These are phyloP conservation scores for Decapterus maruadsi DNA, from an alignment of 2,797 vertebrate species.

Conservation along the genomic window DNA sequence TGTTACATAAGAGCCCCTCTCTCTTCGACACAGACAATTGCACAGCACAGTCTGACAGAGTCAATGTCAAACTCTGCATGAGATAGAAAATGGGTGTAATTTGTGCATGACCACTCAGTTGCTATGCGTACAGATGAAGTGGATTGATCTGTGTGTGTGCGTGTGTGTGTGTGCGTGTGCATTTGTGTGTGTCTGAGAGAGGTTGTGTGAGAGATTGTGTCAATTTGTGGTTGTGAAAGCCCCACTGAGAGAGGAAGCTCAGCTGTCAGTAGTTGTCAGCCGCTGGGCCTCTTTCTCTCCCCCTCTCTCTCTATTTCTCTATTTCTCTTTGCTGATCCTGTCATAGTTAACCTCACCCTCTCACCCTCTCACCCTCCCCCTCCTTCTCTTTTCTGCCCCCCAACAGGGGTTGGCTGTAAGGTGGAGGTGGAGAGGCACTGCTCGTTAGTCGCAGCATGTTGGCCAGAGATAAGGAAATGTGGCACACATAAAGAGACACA, in stretches of 20 bases:
- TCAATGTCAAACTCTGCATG: conserved; percentile 48
- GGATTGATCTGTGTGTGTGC: conserved; percentile 45
- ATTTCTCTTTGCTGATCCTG: conserved; percentile 48
- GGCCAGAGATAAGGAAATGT: conserved; percentile 79
- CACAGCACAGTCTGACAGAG: conserved; percentile 48
- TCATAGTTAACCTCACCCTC: conserved; percentile 47
- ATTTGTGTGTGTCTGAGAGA: conserved; percentile 19
- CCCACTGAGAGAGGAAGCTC: conserved; percentile 73
- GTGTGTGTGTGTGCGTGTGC: conserved; percentile 29
- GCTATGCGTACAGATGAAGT: conserved; percentile 30
- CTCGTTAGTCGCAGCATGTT: conserved; percentile 68
- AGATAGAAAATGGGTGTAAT: conserved; percentile 45
- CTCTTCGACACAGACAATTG: conserved; percentile 42
- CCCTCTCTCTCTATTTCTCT: neutral
- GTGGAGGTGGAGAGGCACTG: conserved; percentile 65
- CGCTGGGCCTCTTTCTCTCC: conserved; percentile 36
- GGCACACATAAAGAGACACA: conserved; percentile 30
- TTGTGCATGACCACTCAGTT: conserved; percentile 31
- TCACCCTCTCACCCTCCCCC: conserved; percentile 9
- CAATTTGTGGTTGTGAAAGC: conserved; percentile 74
- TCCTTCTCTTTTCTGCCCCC: conserved; percentile 51
- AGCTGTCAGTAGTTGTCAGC: conserved; percentile 76
- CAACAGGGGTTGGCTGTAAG: conserved; percentile 52
- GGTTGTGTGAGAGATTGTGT: conserved; percentile 35
- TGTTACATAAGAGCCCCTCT: conserved; percentile 58